Evolutionary conservation across 2,888 invertebrate species (phyloP), one percentile per base, ranked within the genome.

Genomic region (Cistogaster globosa): DNA sequence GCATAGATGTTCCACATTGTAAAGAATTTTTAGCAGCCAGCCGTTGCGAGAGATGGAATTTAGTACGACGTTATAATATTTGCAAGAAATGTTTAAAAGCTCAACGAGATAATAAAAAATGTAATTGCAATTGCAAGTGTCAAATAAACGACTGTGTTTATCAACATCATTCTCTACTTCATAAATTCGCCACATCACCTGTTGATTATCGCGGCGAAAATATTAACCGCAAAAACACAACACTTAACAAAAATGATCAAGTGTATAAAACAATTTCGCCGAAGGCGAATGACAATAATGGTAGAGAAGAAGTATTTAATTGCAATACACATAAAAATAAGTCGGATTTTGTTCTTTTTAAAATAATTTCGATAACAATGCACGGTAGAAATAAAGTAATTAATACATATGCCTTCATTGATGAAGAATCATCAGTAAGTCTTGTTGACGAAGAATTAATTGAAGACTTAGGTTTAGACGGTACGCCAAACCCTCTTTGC

Each of bases 401-500:
- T 20, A 76, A 57, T 9, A 67, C 65, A 8, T 58, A 57, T 55
- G 76, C 76, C 16, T 76, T 76, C 67, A 76, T 76, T 60, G 68
- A 77, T 67, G 77, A 77, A 58, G 77, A 68, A 45, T 77, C 77
- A 57, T 76, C 76, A 38, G 53, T 68, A 26, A 77, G 77, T 36
- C 53, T 68, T 14, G 58, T 58, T n/a, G 68, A 77, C 36, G 68
- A 77, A 58, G 67, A 67, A 3, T 63, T 63, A 63, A 26, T 63
- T 26, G 45, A 63, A 65, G 63, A 65, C 3, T 26, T 65, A 45
- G 63, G 63, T 9, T 48, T 65, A 65, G 48, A 12, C 48, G 63
- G 63, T 11, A 65, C 26, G 45, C 9, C 63, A 6, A 65, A n/a
- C n/a, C n/a, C n/a, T n/a, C n/a, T 48, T 1, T 65, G 45, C 26